phyloP scores from a whole-genome alignment of 2,113 vertebrate species.

The Microcebus lehilahytsara region DNA sequence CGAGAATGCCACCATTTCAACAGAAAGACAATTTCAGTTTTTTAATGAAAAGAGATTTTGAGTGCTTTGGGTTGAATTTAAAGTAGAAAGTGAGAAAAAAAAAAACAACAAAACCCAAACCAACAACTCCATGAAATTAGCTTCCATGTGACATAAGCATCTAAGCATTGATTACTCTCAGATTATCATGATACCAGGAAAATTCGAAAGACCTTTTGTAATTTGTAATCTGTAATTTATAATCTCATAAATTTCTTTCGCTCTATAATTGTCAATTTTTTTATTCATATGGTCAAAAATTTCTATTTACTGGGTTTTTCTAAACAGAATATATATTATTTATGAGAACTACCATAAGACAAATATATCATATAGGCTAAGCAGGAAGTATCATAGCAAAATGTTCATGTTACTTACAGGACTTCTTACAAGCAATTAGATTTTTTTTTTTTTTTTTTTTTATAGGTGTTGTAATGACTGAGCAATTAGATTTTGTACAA shows the following conservation, averaged over 20 bases:
- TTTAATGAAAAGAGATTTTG: slow-evolving; percentile 7
- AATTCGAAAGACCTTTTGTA: slow-evolving; percentile 7
- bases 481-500: slow-evolving; percentile 31
- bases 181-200: background rate
- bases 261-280: background rate
- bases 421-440: background rate
- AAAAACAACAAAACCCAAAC: background rate
- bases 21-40: slow-evolving; percentile 1
- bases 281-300: background rate
- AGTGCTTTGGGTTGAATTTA: slow-evolving; percentile 4
- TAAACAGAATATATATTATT: background rate
- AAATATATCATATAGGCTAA: background rate
- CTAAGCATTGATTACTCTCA: background rate
- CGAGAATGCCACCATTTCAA: background rate
- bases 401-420: background rate
- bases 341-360: background rate
- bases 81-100: background rate
- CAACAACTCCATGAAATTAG: background rate
- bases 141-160: background rate
- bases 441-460: no score
- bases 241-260: background rate
- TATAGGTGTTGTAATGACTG: no score
- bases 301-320: background rate
- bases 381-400: background rate
- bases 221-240: background rate